Percentiles rank a stretch among this genome's conserved stretches.
Evolutionary conservation across 2,888 invertebrate genomes (phyloP).

Genomic region (Cerastis rubricosa): DNA sequence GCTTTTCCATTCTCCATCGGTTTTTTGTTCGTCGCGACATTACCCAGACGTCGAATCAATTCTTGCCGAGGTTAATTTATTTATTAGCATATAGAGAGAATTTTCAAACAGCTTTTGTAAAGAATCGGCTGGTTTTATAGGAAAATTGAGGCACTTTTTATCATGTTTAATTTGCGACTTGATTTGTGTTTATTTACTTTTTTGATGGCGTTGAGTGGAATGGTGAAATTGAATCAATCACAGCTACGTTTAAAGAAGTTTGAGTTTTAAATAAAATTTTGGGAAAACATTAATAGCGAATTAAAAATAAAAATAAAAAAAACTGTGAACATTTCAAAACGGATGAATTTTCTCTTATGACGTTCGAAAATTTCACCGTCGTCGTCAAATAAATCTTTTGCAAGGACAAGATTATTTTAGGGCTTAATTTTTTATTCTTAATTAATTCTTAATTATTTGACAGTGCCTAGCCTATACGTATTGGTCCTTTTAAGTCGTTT

Average conservation of each 20-base stretch:
- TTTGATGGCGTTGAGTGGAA: background rate
- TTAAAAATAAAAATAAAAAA: no score
- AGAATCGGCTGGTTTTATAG: slow-evolving; percentile 59
- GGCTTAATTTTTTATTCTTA: background rate
- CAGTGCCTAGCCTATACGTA: no score
- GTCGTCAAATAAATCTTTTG: background rate
- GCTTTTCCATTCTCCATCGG: slow-evolving; percentile 76
- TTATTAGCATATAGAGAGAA: slow-evolving; percentile 87
- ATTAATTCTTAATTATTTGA: no score
- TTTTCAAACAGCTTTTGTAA: slow-evolving; percentile 69
- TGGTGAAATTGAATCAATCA: slow-evolving; percentile 37
- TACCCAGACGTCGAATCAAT: slow-evolving; percentile 82
- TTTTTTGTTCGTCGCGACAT: slow-evolving; percentile 75
- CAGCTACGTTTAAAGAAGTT: background rate
- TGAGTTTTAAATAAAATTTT: background rate
- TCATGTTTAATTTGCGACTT: slow-evolving; percentile 57
- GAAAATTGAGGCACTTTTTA: slow-evolving; percentile 61
- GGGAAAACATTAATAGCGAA: background rate
- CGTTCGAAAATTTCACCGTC: background rate
- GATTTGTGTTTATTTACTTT: slow-evolving; percentile 37
- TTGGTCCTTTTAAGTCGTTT: no score
- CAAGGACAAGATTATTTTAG: background rate
- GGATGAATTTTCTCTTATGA: background rate
- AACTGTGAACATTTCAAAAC: background rate
- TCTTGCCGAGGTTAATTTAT: slow-evolving; percentile 79